These are phyloP conservation scores for Pogonophryne albipinna DNA, from an alignment of 2,797 vertebrate species.

Conservation along the genomic window DNA sequence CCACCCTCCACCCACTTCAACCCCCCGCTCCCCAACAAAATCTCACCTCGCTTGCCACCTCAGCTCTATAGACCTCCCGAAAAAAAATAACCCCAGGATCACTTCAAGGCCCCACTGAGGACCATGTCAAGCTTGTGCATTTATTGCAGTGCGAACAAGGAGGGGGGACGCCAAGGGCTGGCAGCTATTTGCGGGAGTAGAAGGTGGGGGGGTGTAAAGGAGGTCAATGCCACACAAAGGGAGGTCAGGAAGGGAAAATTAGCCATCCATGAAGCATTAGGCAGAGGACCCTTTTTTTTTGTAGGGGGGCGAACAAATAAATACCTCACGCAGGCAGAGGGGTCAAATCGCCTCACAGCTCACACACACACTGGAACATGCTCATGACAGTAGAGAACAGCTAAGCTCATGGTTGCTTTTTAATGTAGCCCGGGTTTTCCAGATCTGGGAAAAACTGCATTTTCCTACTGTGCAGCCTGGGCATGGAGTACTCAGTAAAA, in stretches of 20 bases:
- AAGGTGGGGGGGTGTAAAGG: constrained; percentile 80
- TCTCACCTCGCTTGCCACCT: constrained; percentile 84
- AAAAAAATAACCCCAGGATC: constrained; percentile 60
- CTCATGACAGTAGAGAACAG: no score
- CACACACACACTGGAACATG: not conserved
- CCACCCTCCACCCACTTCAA: constrained; percentile 62
- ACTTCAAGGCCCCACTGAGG: constrained; percentile 75
- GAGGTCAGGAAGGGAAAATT: constrained; percentile 93
- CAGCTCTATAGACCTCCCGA: constrained; percentile 58
- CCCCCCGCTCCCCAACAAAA: constrained; percentile 43
- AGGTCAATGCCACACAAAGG: constrained; percentile 90
- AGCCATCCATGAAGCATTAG: constrained; percentile 92
- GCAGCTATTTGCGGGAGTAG: constrained; percentile 70
- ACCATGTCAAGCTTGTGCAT: constrained; percentile 90
- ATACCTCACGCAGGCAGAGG: constrained; percentile 78
- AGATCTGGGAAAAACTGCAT: no score
- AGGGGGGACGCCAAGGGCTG: constrained; percentile 71
- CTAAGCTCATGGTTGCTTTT: no score
- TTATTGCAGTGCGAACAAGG: constrained; percentile 84
- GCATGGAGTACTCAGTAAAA: no score
- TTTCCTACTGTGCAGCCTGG: no score
- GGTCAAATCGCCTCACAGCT: constrained; percentile 48
- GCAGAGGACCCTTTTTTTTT: constrained; percentile 79
- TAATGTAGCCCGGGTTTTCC: no score
- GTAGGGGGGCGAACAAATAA: constrained; percentile 86